phyloP scores from a whole-genome alignment of 2,797 vertebrate genomes.

The Sarcophilus harrisii region DNA sequence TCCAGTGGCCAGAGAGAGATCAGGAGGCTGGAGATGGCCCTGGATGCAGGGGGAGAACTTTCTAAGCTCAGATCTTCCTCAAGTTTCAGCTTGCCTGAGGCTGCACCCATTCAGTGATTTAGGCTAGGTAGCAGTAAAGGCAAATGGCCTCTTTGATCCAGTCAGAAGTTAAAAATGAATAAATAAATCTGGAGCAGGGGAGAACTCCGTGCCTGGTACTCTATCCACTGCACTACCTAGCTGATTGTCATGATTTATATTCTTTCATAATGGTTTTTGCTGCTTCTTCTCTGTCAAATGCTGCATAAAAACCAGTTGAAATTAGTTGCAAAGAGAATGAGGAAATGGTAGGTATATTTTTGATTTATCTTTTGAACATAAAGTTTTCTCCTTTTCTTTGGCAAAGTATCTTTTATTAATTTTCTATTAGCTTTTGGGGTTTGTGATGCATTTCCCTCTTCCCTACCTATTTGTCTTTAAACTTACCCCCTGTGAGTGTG shows the following conservation, averaged over 20 bases:
- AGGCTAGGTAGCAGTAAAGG: too few relatives aligned
- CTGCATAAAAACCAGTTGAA: background rate
- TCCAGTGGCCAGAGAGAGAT: too few relatives aligned
- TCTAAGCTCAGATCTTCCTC: too few relatives aligned
- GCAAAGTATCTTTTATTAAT: background rate
- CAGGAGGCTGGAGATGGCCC: too few relatives aligned
- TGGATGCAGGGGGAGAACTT: too few relatives aligned
- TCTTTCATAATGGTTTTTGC: background rate
- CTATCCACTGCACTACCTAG: background rate
- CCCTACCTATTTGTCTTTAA: background rate
- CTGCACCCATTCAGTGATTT: too few relatives aligned
- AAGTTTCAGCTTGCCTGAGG: too few relatives aligned
- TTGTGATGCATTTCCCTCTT: background rate
- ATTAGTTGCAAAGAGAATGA: background rate
- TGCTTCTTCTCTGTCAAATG: background rate
- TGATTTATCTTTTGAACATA: background rate
- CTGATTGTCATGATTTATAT: background rate
- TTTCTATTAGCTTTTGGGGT: background rate
- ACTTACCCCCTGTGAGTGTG: background rate
- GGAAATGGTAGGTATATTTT: background rate
- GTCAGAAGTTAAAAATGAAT: too few relatives aligned
- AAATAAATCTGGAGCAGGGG: too few relatives aligned
- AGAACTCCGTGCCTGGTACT: background rate
- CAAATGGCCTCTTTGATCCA: too few relatives aligned
- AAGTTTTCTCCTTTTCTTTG: background rate